These are phyloP conservation scores for Glyptemys insculpta DNA, from an alignment of 2,797 vertebrate species.

Conservation along the genomic window DNA sequence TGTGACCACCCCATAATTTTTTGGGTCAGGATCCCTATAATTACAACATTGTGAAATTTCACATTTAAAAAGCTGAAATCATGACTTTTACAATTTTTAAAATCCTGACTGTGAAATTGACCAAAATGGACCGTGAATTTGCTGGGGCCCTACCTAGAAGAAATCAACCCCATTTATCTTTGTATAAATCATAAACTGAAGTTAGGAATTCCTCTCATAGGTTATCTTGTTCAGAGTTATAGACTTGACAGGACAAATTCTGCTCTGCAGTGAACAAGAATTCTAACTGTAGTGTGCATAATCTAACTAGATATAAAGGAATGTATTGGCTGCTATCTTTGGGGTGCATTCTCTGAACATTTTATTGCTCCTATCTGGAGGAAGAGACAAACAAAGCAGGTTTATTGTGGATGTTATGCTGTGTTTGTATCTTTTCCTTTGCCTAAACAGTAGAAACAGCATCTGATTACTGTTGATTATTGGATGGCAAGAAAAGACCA, in stretches of 20 bases:
- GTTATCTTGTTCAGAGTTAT: neutral
- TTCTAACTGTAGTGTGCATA: neutral
- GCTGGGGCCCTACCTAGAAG: no score
- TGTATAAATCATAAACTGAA: accelerated
- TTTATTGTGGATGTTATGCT: neutral
- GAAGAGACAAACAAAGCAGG: neutral
- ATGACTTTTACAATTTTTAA: no score
- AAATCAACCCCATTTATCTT: no score
- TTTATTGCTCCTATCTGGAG: neutral
- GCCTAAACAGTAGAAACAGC: neutral
- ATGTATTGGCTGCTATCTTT: neutral
- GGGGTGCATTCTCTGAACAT: neutral
- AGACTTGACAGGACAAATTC: neutral
- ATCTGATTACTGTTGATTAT: neutral
- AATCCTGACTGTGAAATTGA: no score
- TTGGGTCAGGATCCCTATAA: no score
- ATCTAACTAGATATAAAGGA: neutral
- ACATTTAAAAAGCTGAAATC: no score
- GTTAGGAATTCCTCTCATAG: neutral
- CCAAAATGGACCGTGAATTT: no score
- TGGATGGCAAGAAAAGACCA: neutral
- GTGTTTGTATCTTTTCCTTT: neutral
- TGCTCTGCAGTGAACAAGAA: neutral
- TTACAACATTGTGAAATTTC: no score
- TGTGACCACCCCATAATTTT: no score